Conservation (phyloP, 2,797 vertebrate genomes). For the Parauchenoglanis ngamensis region DNA sequence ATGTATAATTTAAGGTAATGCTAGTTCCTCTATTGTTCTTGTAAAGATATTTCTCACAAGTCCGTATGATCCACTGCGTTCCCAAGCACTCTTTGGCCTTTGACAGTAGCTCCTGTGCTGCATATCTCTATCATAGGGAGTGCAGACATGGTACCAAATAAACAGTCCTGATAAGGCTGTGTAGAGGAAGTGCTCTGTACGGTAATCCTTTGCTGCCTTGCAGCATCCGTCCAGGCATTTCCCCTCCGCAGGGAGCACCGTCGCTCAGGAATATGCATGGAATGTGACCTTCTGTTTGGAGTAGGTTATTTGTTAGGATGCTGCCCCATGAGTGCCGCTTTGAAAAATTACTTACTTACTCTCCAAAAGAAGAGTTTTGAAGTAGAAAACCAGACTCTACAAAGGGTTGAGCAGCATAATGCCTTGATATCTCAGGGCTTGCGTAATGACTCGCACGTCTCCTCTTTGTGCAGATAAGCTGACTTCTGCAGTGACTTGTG, state of each 20-base stretch:
- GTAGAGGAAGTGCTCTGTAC: slow-evolving; percentile 74
- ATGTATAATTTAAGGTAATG: slow-evolving; percentile 1
- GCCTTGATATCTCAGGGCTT: slow-evolving; percentile 44
- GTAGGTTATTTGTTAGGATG: slow-evolving; percentile 38
- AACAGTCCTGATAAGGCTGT: slow-evolving; percentile 73
- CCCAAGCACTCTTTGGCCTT: slow-evolving; percentile 22
- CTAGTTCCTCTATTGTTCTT: background rate
- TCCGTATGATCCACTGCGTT: slow-evolving; percentile 13
- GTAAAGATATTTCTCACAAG: slow-evolving; percentile 12
- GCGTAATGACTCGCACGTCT: slow-evolving; percentile 42
- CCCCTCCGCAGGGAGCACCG: slow-evolving; percentile 74
- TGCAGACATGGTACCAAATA: slow-evolving; percentile 56
- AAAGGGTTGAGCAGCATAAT: slow-evolving; percentile 29
- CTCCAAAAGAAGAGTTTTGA: slow-evolving; percentile 54
- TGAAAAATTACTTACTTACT: slow-evolving; percentile 40
- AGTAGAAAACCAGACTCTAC: slow-evolving; percentile 62
- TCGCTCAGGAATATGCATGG: slow-evolving; percentile 76
- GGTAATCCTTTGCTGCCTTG: slow-evolving; percentile 68
- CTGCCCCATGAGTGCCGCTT: slow-evolving; percentile 40
- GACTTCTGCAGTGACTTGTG: background rate
- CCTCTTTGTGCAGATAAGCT: slow-evolving; percentile 38
- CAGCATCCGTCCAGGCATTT: slow-evolving; percentile 65
- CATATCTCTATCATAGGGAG: slow-evolving; percentile 39
- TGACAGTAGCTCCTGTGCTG: slow-evolving; percentile 34
- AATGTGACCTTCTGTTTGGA: slow-evolving; percentile 76